Percentiles rank a stretch among this genome's conserved stretches.
Conservation (phyloP, 2,113 vertebrate genomes). For the Apteryx mantelli region DNA sequence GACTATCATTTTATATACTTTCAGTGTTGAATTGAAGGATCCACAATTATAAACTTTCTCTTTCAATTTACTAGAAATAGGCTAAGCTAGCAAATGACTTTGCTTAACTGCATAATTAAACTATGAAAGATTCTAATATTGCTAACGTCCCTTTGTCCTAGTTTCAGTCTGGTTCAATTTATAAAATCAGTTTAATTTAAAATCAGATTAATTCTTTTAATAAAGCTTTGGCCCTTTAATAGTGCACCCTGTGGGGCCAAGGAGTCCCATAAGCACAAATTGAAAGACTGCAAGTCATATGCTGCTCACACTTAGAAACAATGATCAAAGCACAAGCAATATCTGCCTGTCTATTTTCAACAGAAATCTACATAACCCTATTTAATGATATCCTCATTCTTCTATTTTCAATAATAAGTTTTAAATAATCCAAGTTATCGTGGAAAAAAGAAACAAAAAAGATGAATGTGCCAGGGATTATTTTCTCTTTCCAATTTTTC, state of each 20-base stretch:
- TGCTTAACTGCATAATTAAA: not conserved
- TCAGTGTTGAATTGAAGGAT: not conserved
- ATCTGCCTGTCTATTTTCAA: not conserved
- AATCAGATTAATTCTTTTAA: not conserved
- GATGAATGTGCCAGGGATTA: accelerated
- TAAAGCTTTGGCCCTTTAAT: not conserved
- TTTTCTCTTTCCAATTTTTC: not conserved
- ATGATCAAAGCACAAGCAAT: not conserved
- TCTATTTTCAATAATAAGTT: not conserved
- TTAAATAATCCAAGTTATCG: not conserved
- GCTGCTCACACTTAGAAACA: not conserved
- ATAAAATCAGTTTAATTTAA: not conserved
- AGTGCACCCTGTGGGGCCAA: not conserved
- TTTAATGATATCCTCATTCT: not conserved
- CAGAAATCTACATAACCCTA: not conserved
- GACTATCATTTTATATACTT: not conserved
- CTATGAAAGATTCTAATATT: not conserved
- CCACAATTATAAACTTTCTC: not conserved
- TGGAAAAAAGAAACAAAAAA: not conserved
- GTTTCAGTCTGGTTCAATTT: not conserved
- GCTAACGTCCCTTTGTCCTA: conserved; percentile 10
- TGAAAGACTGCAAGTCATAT: not conserved
- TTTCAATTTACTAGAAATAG: not conserved
- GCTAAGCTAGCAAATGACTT: not conserved
- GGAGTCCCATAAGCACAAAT: not conserved